Evolutionary conservation across 2,113 vertebrate species (phyloP), one percentile per base, ranked within the genome.

Genomic region (Odontesthes bonariensis): DNA sequence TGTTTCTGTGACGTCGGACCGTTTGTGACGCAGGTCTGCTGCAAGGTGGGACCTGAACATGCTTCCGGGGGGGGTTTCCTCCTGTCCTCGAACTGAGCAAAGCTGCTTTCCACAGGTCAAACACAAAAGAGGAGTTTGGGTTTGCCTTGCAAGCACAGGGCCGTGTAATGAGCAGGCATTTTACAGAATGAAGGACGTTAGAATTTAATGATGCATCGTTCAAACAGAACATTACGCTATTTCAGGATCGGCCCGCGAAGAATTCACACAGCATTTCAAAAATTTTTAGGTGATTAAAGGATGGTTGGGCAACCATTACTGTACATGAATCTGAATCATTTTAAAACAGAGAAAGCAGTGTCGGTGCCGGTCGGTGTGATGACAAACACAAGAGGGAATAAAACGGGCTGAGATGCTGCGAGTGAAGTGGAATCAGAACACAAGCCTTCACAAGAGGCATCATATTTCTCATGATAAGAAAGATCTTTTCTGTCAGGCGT

Each of bases 11-110:
- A 0, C 22, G 61, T 57, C 0, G 47, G 58, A 69, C 16, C 14
- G 33, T 66, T 1, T 51, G 53, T 49, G 32, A 64, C 5, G 0
- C 38, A 42, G 66, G 71, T 69, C 63, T 77, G 69, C 57, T 35
- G 49, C 56, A 32, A 65, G 17, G 81, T 32, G 22, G 70, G 73
- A 80, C 56, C 51, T 69, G 0, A 81, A 75, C 61, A 23, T n/a
- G 35, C 54, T 22, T 16, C 44, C 58, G 2, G 62, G 65, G 32
- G 44, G 33, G n/a, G n/a, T n/a, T 49, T 60, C 35, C 65, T 61
- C 27, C n/a, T 59, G 44, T 72, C 56, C 57, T 55, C 33, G 20
- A n/a, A 44, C 65, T 62, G 64, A 86, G 53, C 63, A 14, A 11
- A 3, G 1, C 69, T 44, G 61, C 33, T 73, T 54, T 59, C 66